A percentile compares a stretch with the other conserved stretches of the same genome.
Evolutionary conservation across 1,140 invertebrate species (phyloP).

Genomic region (Leptonema lineaticorne): DNA sequence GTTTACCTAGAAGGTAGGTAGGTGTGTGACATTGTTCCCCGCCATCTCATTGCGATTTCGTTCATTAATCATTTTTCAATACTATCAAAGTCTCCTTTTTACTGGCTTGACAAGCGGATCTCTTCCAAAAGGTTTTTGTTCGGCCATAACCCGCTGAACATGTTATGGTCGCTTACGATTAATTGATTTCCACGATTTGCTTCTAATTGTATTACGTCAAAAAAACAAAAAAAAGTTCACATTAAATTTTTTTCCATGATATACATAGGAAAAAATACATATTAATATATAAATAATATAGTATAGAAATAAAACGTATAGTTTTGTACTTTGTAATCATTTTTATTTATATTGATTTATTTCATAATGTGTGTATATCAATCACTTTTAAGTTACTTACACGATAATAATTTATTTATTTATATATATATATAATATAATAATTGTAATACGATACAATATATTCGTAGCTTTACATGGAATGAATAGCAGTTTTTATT

Average conservation of each 20-base stretch:
- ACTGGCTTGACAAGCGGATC: constrained; percentile 37
- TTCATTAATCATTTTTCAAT: constrained; percentile 43
- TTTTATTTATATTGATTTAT: constrained; percentile 41
- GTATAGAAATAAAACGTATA: constrained; percentile 15
- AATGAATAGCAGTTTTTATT: constrained; percentile 38
- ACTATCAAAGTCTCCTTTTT: constrained; percentile 43
- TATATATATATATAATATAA: constrained; percentile 31
- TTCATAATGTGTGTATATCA: constrained; percentile 40
- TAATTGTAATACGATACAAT: constrained; percentile 37
- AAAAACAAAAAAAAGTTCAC: background rate
- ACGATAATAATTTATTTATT: constrained; percentile 43
- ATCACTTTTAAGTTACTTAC: constrained; percentile 43
- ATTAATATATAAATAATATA: too few relatives aligned
- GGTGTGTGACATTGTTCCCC: constrained; percentile 41
- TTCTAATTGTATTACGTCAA: constrained; percentile 24
- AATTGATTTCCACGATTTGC: constrained; percentile 38
- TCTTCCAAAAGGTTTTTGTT: constrained; percentile 40
- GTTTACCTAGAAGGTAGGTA: constrained; percentile 19
- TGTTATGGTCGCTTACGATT: constrained; percentile 37
- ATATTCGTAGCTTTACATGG: constrained; percentile 41
- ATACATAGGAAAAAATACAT: background rate
- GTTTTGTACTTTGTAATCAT: constrained; percentile 38
- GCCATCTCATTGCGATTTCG: constrained; percentile 40
- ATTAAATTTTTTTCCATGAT: background rate
- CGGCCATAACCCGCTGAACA: constrained; percentile 39